A percentile compares a stretch with the other conserved stretches of the same genome.
Evolutionary conservation across 2,113 vertebrate species (phyloP).

Genomic region (Opisthocomus hoazin): DNA sequence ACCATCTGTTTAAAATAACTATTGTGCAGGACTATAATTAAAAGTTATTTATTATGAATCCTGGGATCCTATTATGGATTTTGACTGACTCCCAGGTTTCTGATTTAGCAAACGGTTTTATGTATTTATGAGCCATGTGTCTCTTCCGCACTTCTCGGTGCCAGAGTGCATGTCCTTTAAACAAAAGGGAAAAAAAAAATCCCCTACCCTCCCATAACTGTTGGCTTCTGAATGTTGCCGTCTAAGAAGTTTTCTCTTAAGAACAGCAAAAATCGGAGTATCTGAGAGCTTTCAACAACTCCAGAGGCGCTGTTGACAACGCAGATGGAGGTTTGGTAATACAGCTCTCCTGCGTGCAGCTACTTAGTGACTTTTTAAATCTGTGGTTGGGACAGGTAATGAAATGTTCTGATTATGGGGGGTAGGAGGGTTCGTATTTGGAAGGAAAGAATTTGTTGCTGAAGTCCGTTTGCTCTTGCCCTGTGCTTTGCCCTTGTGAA

Average conservation of each 20-base stretch:
- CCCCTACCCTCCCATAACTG: background rate
- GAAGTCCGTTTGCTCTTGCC: background rate
- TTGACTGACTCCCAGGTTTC: constrained; percentile 64
- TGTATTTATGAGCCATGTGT: constrained; percentile 39
- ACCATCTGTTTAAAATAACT: constrained; percentile 70
- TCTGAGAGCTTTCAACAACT: constrained; percentile 49
- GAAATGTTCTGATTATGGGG: background rate
- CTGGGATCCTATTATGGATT: constrained; percentile 61
- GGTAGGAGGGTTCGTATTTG: background rate
- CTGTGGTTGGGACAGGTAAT: background rate
- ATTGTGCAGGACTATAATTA: constrained; percentile 64
- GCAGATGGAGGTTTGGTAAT: constrained; percentile 8
- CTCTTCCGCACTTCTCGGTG: constrained; percentile 9
- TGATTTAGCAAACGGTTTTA: constrained; percentile 52
- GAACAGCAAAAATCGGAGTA: constrained; percentile 25
- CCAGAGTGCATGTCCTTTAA: constrained; percentile 12
- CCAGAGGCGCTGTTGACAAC: background rate
- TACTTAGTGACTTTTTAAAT: background rate
- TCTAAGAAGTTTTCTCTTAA: constrained; percentile 27
- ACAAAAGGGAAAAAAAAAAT: constrained; percentile 13
- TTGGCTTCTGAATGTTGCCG: constrained; percentile 25
- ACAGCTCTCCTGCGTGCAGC: background rate
- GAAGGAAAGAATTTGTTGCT: background rate
- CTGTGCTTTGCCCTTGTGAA: background rate
- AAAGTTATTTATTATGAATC: constrained; percentile 71